phyloP scores from a whole-genome alignment of 64 coral and sea anemone species.

The Cladopsammia gracilis region DNA sequence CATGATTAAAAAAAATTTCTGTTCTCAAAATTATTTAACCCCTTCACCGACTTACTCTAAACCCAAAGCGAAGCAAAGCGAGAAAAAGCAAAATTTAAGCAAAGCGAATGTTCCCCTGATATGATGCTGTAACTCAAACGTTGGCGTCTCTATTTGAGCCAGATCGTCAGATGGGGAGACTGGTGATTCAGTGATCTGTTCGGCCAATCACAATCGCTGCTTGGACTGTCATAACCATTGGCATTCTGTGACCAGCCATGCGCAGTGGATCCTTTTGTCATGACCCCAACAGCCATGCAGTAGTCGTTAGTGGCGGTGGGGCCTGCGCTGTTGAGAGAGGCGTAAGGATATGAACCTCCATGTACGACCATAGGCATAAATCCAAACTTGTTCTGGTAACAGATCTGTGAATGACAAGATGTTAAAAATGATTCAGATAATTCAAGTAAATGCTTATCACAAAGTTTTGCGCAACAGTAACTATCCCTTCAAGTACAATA shows the following conservation, averaged over 20 bases:
- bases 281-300: slow-evolving; percentile 82
- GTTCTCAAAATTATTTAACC: too few relatives aligned
- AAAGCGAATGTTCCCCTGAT: too few relatives aligned
- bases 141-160: slow-evolving; percentile 48
- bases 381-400: slow-evolving; percentile 76
- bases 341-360: slow-evolving; percentile 63
- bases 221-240: slow-evolving; percentile 69
- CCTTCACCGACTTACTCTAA: too few relatives aligned
- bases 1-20: too few relatives aligned
- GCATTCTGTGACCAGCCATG: slow-evolving; percentile 77
- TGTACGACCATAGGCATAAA: background rate
- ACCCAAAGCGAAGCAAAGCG: too few relatives aligned
- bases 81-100: too few relatives aligned
- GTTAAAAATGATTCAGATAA: too few relatives aligned
- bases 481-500: too few relatives aligned
- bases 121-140: too few relatives aligned
- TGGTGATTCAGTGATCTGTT: slow-evolving; percentile 56
- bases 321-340: slow-evolving; percentile 28
- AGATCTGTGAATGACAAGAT: background rate
- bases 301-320: slow-evolving; percentile 51
- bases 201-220: slow-evolving; percentile 72
- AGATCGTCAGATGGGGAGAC: slow-evolving; percentile 52
- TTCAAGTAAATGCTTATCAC: too few relatives aligned
- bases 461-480: too few relatives aligned
- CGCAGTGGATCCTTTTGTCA: slow-evolving; percentile 12